Evolutionary conservation across 2,113 vertebrate genomes (phyloP).

Genomic region (Thryonomys swinderianus): DNA sequence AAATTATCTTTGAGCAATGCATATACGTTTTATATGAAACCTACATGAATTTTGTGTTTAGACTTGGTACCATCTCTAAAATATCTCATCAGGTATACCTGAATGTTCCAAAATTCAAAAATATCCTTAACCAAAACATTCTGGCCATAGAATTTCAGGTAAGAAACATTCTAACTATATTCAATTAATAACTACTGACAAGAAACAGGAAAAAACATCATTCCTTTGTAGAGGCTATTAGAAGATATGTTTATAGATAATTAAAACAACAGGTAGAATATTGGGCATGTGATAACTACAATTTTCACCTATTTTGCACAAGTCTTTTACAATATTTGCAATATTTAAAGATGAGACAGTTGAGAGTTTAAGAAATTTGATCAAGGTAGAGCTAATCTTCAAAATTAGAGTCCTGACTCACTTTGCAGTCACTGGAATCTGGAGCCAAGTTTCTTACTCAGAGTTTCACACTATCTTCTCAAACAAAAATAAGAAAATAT

Average conservation of each 20-base stretch:
- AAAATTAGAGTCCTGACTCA: background rate
- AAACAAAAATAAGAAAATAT: background rate
- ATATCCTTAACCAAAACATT: background rate
- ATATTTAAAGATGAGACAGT: background rate
- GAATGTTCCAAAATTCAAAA: background rate
- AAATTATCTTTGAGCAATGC: background rate
- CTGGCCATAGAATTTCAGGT: background rate
- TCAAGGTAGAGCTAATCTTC: background rate
- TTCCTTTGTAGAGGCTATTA: background rate
- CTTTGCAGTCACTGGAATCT: background rate
- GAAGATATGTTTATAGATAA: conserved; percentile 3
- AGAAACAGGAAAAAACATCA: background rate
- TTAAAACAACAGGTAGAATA: background rate
- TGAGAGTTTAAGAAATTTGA: background rate
- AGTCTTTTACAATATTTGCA: background rate
- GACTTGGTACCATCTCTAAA: background rate
- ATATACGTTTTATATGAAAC: too few species aligned
- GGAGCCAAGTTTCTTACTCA: background rate
- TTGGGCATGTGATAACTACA: background rate
- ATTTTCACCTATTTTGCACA: background rate
- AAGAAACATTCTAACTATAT: background rate
- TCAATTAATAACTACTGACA: background rate
- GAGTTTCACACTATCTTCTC: background rate
- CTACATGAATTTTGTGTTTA: background rate
- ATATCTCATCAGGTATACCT: background rate